These are phyloP conservation scores for Montipora capricornis DNA, from an alignment of 64 coral and sea anemone species.

Conservation along the genomic window DNA sequence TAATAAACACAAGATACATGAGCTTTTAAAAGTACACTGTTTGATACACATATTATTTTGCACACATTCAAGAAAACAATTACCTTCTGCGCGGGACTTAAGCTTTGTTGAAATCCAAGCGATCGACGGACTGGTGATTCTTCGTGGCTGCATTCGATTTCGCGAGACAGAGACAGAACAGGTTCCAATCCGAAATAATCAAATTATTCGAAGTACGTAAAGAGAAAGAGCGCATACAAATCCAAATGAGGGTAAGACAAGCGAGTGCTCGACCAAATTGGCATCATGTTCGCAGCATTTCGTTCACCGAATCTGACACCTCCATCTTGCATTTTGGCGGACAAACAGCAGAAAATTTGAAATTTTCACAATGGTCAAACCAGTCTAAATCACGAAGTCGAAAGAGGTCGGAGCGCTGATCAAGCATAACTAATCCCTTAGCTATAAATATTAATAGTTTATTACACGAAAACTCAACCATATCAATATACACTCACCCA, in stretches of 20 bases:
- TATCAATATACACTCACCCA: background rate
- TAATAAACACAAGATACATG: no score
- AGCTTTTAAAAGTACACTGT: no score
- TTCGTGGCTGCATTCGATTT: background rate
- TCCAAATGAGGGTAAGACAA: background rate
- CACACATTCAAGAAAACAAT: background rate
- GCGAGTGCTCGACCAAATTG: background rate
- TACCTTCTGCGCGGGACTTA: background rate
- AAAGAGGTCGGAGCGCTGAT: no score
- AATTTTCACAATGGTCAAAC: background rate
- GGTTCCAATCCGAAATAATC: no score
- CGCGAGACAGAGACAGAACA: background rate
- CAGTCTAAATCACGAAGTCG: no score
- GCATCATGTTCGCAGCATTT: background rate
- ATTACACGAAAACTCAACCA: background rate
- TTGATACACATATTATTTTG: no score
- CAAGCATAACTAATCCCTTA: no score
- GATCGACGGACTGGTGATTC: background rate
- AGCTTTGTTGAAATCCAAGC: background rate
- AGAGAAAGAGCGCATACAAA: background rate
- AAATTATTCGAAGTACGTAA: no score
- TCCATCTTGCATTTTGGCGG: background rate
- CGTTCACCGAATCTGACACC: background rate
- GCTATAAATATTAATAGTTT: no score
- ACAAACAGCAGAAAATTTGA: background rate